Evolutionary conservation across 2,888 invertebrate genomes (phyloP).

Genomic region (Aspidiotus destructor): DNA sequence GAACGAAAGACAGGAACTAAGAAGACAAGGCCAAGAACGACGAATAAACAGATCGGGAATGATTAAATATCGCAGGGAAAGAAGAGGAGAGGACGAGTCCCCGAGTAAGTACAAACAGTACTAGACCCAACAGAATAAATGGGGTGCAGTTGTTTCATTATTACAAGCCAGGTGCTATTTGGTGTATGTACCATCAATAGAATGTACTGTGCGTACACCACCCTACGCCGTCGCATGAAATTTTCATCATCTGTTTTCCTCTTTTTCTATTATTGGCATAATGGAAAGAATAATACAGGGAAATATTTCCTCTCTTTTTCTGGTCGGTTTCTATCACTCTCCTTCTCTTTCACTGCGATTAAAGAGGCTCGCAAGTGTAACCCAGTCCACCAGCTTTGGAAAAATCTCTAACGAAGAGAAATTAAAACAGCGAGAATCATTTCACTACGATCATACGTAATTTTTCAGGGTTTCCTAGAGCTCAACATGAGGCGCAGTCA

Average conservation of each 20-base stretch:
- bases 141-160: conserved; percentile 32
- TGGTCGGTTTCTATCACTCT: not conserved
- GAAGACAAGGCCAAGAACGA: conserved; percentile 18
- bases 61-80: conserved; percentile 9
- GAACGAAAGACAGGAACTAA: conserved; percentile 30
- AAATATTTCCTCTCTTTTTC: not conserved
- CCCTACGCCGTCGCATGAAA: conserved; percentile 20
- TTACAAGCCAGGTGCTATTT: conserved; percentile 30
- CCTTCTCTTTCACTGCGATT: not conserved
- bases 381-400: conserved; percentile 4
- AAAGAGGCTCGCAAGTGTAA: not conserved
- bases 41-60: conserved; percentile 27
- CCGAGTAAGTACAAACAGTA: not conserved
- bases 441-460: no score
- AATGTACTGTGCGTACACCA: conserved; percentile 2
- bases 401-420: not conserved
- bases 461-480: no score
- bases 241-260: conserved; percentile 32
- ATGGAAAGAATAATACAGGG: conserved; percentile 2
- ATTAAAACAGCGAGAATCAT: no score
- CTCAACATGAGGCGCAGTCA: no score
- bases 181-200: conserved; percentile 1
- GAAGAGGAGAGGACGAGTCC: conserved; percentile 2
- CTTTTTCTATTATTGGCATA: conserved; percentile 1
- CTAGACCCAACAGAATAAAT: conserved; percentile 20